Base-by-base conservation (phyloP, 1,140 invertebrate genomes). In the Drosophila athabasca region DNA sequence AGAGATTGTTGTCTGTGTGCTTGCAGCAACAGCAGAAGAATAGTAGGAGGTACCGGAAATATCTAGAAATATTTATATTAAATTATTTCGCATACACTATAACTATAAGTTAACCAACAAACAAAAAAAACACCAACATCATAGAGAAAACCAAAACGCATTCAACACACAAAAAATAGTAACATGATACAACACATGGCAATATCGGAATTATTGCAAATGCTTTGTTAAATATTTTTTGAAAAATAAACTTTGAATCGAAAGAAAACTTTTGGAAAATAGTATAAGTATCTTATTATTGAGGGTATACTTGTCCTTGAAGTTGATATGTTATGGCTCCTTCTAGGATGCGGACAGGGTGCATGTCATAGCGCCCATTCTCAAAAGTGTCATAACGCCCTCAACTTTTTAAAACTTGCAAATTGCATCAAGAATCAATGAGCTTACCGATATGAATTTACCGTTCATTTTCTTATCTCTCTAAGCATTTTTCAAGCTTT, bases 61-160 rank as follows among this genome's bases (percentile, higher is more conserved):
- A 69, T 69, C 64, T 70, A 70, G 67, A 70, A 69, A 70, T 70
- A 70, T 70, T 70, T 70, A 70, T 69, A 70, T 70, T 70, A 70
- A 70, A 70, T 70, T 70, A 70, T 70, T 70, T 70, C 67, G 65
- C 67, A 58, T 49, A 50, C 57, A 24, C 48, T 69, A 49, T 58
- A 69, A 55, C 35, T 57, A 19, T 62, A 70, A 70, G 67, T 69
- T 70, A 70, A 68, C 67, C 44, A 48, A 55, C 24, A 49, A 22
- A 17, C 13, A 17, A 22, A 19, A 17, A 22, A 19, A 64, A 69
- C 67, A 70, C 64, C 64, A 69, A 70, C 26, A 50, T 50, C 39
- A 58, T 50, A 50, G 31, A 43, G 6, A 68, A 54, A 48, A 45
- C 53, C 31, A 67, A 69, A 57, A 46, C 8, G 24, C 17, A 62